Evolutionary conservation across 53 echinoderm and acorn worm genomes (phyloP), one percentile per base, ranked within the genome.

Genomic region (Mesocentrotus franciscanus): DNA sequence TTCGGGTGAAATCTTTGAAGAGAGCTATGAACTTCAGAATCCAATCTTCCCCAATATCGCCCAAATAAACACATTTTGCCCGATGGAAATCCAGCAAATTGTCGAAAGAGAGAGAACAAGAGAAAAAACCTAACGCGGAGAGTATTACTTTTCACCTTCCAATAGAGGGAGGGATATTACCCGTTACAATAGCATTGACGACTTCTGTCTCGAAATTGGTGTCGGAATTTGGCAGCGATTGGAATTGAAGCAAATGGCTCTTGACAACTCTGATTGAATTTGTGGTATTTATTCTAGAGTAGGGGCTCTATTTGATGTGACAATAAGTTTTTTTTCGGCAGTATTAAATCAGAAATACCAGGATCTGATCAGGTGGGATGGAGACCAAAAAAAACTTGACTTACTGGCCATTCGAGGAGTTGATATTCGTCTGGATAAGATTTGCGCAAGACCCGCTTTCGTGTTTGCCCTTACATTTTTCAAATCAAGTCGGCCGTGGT

Each of bases 51-150:
- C 60, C 87, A 68, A 94, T 94, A 94, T 94, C 95, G 22, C 85
- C 81, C 95, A 94, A 94, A 94, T 94, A 94, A 94, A 94, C 95
- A 94, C 95, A 85, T 85, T 94, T 94, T 85, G 85, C 85, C 95
- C 64, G 62, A 56, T 62, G 70, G 66, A 57, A 85, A 70, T 85
- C 95, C 87, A 61, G 93, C 78, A 81, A 93, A 93, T 79, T 93
- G 93, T 81, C 93, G 56, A 60, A 32, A 81, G 93, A 60, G 83
- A 85, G 66, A 94, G 93, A 61, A 81, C 59, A 93, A 94, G 87
- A 66, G 66, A 56, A 85, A 83, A 94, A 26, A 35, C 56, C 42
- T 79, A 57, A 58, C 87, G 87, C 29, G n/a, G 58, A 71, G 79
- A 81, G 93, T 78, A 93, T 62, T 93, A 93, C 33, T 81, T 92